These are phyloP conservation scores for Euplagia quadripunctaria DNA, from an alignment of 2,888 invertebrate species.

Conservation along the genomic window DNA sequence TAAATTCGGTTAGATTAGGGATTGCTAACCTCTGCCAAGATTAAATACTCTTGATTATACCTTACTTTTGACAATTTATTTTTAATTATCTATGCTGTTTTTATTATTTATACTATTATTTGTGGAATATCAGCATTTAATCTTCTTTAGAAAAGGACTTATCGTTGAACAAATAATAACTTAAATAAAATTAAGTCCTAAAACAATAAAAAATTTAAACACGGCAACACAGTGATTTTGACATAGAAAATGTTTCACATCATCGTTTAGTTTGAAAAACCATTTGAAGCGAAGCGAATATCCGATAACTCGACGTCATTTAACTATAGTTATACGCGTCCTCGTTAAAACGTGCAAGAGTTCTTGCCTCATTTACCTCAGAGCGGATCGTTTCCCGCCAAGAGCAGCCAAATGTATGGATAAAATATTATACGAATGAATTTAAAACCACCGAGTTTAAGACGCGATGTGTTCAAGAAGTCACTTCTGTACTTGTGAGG, in stretches of 20 bases:
- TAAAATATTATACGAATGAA: conserved; percentile 49
- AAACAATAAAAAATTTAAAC: conserved; percentile 1
- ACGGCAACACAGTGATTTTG: background rate
- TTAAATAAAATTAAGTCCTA: background rate
- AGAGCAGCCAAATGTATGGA: conserved; percentile 40
- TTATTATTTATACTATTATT: no score
- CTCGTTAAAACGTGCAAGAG: conserved; percentile 54
- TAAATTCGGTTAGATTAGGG: no score
- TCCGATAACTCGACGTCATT: conserved; percentile 43
- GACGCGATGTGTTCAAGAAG: conserved; percentile 3
- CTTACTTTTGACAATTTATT: no score
- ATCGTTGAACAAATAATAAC: no score
- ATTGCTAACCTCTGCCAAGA: no score
- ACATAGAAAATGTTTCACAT: background rate
- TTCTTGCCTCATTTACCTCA: conserved; percentile 48
- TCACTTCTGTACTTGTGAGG: conserved; percentile 14
- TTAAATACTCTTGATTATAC: no score
- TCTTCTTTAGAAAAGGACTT: no score
- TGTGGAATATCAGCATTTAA: no score
- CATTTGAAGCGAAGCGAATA: conserved; percentile 36
- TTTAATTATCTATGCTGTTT: no score
- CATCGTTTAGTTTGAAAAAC: conserved; percentile 26
- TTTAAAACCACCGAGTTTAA: conserved; percentile 38
- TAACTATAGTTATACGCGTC: conserved; percentile 44
- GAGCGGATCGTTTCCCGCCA: conserved; percentile 26